Evolutionary conservation across 2,888 invertebrate species (phyloP).

Genomic region (Nezara viridula): DNA sequence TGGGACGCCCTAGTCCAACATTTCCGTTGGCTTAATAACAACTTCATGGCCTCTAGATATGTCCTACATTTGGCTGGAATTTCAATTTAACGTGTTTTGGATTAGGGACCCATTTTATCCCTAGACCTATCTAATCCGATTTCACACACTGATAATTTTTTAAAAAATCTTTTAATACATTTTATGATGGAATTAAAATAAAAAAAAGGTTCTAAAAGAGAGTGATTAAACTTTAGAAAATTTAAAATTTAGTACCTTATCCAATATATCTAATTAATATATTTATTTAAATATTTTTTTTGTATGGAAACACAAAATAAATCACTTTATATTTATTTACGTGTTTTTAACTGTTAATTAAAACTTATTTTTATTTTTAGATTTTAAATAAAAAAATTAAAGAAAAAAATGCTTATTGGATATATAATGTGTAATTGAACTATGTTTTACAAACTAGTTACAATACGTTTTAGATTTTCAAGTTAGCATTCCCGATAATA

Average conservation of each 20-base stretch:
- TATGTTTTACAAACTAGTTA: no score
- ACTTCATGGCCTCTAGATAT: conserved; percentile 22
- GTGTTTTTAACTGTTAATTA: no score
- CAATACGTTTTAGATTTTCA: not conserved
- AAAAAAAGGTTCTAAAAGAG: not conserved
- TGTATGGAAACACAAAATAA: not conserved
- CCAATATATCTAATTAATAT: not conserved
- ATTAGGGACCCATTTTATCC: not conserved
- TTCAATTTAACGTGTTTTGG: not conserved
- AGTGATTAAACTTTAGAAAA: not conserved
- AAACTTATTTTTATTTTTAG: no score
- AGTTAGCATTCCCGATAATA: not conserved
- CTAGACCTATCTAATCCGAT: not conserved
- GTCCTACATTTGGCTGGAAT: conserved; percentile 48
- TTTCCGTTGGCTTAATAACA: conserved; percentile 48
- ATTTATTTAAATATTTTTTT: not conserved
- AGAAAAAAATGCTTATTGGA: no score
- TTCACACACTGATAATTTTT: not conserved
- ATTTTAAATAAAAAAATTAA: no score
- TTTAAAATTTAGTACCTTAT: not conserved
- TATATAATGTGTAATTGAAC: no score
- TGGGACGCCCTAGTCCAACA: conserved; percentile 43
- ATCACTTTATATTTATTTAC: not conserved
- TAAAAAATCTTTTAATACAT: not conserved
- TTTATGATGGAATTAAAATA: not conserved